Evolutionary conservation across 2,888 invertebrate species (phyloP), one percentile per base, ranked within the genome.

Genomic region (Asteroscopus sphinx): DNA sequence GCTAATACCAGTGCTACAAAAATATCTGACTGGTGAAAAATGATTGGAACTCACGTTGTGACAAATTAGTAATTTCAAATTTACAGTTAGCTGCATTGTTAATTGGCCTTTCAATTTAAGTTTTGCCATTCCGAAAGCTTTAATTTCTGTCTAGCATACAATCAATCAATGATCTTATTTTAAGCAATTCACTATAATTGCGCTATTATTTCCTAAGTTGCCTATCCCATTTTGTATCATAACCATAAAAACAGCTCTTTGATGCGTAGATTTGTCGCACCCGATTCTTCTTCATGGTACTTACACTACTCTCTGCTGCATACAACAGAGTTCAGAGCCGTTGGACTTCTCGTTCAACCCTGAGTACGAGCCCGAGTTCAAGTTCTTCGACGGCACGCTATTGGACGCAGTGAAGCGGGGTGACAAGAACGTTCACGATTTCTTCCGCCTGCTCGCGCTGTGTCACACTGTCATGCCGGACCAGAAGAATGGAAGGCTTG

Each of bases 381-480:
- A 96, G 83, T 99, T 99, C 95, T 99, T 97, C 92, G 99, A 99
- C 93, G 93, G 95, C 56, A 95, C 96, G 39, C 94, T 99, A 52
- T 90, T 99, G 78, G 97, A 98, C 56, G 98, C 98, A 11, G 98
- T 99, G 39, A 95, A 95, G 73, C 94, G 95, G 32, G 96, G 96
- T 58, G 96, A 98, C 84, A 91, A 94, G 40, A 95, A 97, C 82
- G 97, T 97, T 35, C 97, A 97, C 85, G 96, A 96, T 82, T 99
- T 99, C 95, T 99, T 99, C 95, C 96, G 97, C 35, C 94, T 99
- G 55, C 95, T 99, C 69, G 98, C 99, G 1, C 95, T 99, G 28
- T 99, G 99, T 88, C 99, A 99, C 87, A 99, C 99, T 1, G 99
- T 99, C 47, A 99, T 99, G 99, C 98, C 99, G 0, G 99, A 98